phyloP scores from a whole-genome alignment of 2,797 vertebrate species.

The Lutjanus campechanus region DNA sequence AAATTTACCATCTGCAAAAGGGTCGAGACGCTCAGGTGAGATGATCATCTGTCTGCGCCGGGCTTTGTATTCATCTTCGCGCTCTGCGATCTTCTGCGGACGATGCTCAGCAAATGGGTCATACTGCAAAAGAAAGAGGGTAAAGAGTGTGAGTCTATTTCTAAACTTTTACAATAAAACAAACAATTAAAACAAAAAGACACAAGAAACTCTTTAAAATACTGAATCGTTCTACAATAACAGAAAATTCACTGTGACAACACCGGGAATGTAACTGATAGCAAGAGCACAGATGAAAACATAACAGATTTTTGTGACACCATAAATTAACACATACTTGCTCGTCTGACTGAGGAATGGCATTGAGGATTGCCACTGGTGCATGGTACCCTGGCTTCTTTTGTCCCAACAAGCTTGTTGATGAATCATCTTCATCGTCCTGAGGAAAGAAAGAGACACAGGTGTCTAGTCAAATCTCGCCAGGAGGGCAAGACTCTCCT shows the following conservation, averaged over 20 bases:
- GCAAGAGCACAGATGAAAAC: neutral
- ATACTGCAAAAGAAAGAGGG: constrained; percentile 84
- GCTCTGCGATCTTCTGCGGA: constrained; percentile 96
- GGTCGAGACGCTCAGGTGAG: constrained; percentile 98
- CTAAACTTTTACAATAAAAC: too few species aligned
- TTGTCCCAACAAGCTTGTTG: constrained; percentile 94
- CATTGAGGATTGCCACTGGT: constrained; percentile 96
- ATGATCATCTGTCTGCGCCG: constrained; percentile 98
- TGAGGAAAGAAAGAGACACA: constrained; percentile 66
- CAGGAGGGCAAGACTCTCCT: constrained; percentile 54
- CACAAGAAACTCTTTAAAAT: too few species aligned
- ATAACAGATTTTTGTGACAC: neutral
- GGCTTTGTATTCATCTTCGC: constrained; percentile 98
- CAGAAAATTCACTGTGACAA: neutral
- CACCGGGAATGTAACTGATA: neutral
- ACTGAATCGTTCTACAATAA: neutral
- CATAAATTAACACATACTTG: constrained; percentile 84
- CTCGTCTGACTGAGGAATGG: constrained; percentile 98
- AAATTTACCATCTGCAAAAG: constrained; percentile 99
- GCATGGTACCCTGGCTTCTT: constrained; percentile 99
- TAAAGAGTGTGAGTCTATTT: neutral
- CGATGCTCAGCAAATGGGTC: constrained; percentile 99
- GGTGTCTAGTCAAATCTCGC: constrained; percentile 69
- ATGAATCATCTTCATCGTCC: constrained; percentile 96
- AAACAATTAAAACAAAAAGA: neutral